Conservation (phyloP, 1,140 invertebrate species). For the Cyclina sinensis region DNA sequence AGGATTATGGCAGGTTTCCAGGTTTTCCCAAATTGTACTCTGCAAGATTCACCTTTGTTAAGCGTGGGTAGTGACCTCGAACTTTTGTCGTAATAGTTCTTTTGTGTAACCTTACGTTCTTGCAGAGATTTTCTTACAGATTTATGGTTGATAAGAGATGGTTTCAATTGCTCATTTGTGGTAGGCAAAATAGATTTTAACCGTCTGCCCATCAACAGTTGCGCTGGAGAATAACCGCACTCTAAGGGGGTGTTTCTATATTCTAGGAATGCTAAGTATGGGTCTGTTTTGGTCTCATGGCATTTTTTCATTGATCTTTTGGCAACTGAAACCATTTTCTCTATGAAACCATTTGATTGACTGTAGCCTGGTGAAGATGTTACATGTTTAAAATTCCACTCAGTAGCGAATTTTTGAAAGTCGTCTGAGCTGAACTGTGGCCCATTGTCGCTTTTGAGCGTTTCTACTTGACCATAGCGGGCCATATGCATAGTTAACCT, state of each 20-base stretch:
- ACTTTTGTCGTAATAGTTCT: background rate
- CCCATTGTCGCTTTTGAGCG: conserved; percentile 66
- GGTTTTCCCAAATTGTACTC: background rate
- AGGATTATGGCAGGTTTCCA: conserved; percentile 7
- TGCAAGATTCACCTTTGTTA: background rate
- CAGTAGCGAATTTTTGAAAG: conserved; percentile 52
- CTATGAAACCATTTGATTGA: conserved; percentile 70
- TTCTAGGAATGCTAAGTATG: conserved; percentile 70
- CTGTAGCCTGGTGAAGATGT: conserved; percentile 61
- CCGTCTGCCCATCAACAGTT: background rate
- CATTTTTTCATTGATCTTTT: conserved; percentile 74
- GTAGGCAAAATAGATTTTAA: conserved; percentile 24
- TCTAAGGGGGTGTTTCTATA: conserved; percentile 66
- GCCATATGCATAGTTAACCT: conserved; percentile 73
- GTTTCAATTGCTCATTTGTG: background rate
- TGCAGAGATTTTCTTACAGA: background rate
- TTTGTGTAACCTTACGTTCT: background rate
- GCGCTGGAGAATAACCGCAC: conserved; percentile 19
- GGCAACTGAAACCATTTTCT: conserved; percentile 67
- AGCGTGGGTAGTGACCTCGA: background rate
- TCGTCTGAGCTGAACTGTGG: conserved; percentile 66
- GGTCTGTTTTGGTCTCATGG: conserved; percentile 67
- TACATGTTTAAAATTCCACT: conserved; percentile 67
- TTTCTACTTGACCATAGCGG: conserved; percentile 65
- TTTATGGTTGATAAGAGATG: background rate